phyloP scores from a whole-genome alignment of 2,797 vertebrate genomes.

The Gorsachius magnificus region DNA sequence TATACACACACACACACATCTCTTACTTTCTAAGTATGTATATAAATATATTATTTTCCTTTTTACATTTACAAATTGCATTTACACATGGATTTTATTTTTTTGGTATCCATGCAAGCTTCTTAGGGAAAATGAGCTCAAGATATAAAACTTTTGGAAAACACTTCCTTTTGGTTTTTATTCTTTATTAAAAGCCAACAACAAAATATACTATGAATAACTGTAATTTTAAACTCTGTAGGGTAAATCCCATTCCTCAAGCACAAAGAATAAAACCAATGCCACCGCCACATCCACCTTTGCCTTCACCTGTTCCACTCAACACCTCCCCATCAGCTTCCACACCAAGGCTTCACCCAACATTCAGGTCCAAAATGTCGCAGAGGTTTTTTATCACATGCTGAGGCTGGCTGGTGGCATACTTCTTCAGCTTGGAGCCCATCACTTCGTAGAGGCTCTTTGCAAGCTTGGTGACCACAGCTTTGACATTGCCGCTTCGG shows the following conservation, averaged over 20 bases:
- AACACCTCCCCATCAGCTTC: background rate
- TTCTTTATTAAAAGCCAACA: conserved; percentile 7
- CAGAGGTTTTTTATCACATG: conserved; percentile 21
- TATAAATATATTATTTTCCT: background rate
- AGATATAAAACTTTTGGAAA: conserved; percentile 58
- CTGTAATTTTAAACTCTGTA: background rate
- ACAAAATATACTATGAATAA: conserved; percentile 32
- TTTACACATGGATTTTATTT: background rate
- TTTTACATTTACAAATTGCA: background rate
- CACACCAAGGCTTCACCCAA: background rate
- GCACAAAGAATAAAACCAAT: background rate
- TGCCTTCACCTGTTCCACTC: background rate
- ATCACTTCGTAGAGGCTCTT: conserved; percentile 52
- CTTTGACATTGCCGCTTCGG: background rate
- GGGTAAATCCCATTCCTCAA: background rate
- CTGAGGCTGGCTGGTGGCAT: conserved; percentile 37
- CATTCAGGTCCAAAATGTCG: background rate
- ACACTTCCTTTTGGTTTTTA: background rate
- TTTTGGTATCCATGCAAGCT: background rate
- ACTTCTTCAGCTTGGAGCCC: conserved; percentile 61
- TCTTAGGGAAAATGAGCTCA: background rate
- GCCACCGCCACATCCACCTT: background rate
- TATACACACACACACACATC: too few species aligned
- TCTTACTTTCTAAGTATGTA: background rate
- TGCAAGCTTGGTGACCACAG: conserved; percentile 16